Conservation (phyloP, 2,797 vertebrate genomes). For the Tragopan temminckii region DNA sequence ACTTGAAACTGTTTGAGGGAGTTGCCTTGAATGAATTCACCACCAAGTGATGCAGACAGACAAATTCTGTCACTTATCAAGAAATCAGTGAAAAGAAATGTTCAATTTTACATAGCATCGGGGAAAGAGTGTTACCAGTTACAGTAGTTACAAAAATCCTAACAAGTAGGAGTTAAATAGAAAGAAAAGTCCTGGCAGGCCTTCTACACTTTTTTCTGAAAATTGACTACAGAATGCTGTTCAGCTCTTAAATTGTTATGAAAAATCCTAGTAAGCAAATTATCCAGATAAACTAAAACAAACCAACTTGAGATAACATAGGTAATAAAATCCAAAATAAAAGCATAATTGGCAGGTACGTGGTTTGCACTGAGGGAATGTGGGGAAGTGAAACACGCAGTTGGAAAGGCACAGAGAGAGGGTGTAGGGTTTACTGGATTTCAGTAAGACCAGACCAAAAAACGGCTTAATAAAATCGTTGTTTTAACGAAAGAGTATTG, state of each 20-base stretch:
- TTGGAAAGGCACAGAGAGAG: accelerated
- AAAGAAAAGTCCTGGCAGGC: not conserved
- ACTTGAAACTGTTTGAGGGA: not conserved
- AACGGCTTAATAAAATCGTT: not conserved
- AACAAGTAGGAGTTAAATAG: not conserved
- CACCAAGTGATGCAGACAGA: accelerated
- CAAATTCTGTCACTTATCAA: not conserved
- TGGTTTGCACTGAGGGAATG: not conserved
- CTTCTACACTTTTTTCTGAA: not conserved
- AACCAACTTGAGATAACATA: not conserved
- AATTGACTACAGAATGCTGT: not conserved
- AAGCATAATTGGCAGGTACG: not conserved
- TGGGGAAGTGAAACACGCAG: not conserved
- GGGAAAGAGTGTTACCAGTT: not conserved
- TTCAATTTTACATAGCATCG: not conserved
- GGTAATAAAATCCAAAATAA: not conserved
- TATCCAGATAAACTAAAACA: not conserved
- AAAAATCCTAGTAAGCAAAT: not conserved
- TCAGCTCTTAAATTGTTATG: not conserved
- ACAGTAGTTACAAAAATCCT: not conserved
- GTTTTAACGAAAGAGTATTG: not conserved
- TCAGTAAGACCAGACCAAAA: not conserved
- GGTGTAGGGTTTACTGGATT: accelerated
- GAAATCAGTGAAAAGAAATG: not conserved
- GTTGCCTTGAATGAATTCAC: not conserved